These are phyloP conservation scores for Electrophaes corylata DNA, from an alignment of 2,888 invertebrate species.

Conservation along the genomic window DNA sequence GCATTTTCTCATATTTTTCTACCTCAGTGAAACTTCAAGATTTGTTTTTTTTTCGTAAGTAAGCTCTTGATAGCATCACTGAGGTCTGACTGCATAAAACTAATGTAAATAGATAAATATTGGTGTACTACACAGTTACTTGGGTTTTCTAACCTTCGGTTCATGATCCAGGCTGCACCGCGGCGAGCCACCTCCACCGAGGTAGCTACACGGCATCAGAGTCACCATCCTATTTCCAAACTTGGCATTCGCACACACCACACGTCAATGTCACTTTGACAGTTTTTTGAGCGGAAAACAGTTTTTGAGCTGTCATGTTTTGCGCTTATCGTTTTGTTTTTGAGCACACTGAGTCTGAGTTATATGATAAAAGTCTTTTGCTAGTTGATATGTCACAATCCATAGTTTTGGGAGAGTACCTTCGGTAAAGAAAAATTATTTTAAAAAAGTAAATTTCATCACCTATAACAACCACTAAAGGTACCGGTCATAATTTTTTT, in stretches of 20 bases:
- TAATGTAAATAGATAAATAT: slow-evolving; percentile 13
- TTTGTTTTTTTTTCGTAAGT: slow-evolving; percentile 2
- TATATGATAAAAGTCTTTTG: slow-evolving; percentile 44
- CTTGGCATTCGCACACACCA: slow-evolving; percentile 59
- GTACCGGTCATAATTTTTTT: too few species aligned
- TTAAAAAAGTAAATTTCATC: background rate
- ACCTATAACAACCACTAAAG: too few species aligned
- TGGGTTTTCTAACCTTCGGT: slow-evolving; percentile 72
- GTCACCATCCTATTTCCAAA: slow-evolving; percentile 84
- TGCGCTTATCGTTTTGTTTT: slow-evolving; percentile 61
- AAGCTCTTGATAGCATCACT: slow-evolving; percentile 29
- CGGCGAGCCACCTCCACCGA: slow-evolving; percentile 84
- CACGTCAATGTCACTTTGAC: slow-evolving; percentile 70
- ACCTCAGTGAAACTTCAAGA: slow-evolving; percentile 32
- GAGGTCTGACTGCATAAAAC: slow-evolving; percentile 22
- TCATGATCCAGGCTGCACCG: slow-evolving; percentile 81
- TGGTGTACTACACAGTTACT: slow-evolving; percentile 8
- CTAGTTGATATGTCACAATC: slow-evolving; percentile 50
- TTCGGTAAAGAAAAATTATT: slow-evolving; percentile 12
- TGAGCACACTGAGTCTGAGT: slow-evolving; percentile 51
- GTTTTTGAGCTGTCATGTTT: slow-evolving; percentile 68
- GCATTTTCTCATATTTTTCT: slow-evolving; percentile 4
- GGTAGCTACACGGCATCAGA: slow-evolving; percentile 87
- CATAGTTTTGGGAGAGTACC: slow-evolving; percentile 49
- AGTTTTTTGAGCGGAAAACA: slow-evolving; percentile 69